Evolutionary conservation across 2,888 invertebrate genomes (phyloP).

Genomic region (Hydropsyche betteni): DNA sequence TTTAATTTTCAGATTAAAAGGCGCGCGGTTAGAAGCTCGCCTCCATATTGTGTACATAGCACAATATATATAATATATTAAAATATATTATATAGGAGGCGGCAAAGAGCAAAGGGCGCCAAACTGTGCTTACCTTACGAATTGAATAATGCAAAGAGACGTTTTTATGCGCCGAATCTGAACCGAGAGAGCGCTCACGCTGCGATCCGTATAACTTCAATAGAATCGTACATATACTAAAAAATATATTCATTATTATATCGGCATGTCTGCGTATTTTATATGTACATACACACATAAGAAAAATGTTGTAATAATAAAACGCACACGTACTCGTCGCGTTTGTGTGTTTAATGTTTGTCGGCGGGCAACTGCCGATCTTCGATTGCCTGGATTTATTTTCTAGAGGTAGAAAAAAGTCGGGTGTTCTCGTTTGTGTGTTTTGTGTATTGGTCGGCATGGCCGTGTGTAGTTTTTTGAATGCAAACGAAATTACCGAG

Average conservation of each 20-base stretch:
- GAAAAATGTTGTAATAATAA: background rate
- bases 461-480: slow-evolving; percentile 9
- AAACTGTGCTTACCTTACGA: slow-evolving; percentile 40
- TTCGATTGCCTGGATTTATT: too few species aligned
- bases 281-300: too few species aligned
- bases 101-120: slow-evolving; percentile 37
- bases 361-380: background rate
- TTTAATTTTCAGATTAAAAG: too few species aligned
- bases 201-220: slow-evolving; percentile 12
- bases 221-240: background rate
- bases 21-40: too few species aligned
- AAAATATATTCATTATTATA: background rate
- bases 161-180: slow-evolving; percentile 32
- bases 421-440: slow-evolving; percentile 1
- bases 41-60: too few species aligned
- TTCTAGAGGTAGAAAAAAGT: too few species aligned
- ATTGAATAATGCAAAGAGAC: slow-evolving; percentile 43
- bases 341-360: slow-evolving; percentile 4
- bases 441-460: slow-evolving; percentile 6
- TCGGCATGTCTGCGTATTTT: background rate
- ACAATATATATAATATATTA: too few species aligned
- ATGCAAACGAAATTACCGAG: slow-evolving; percentile 25
- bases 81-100: background rate
- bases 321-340: background rate
- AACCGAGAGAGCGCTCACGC: background rate